Base-by-base conservation (phyloP, 2,113 vertebrate species). In the Ancistrus triradiatus region DNA sequence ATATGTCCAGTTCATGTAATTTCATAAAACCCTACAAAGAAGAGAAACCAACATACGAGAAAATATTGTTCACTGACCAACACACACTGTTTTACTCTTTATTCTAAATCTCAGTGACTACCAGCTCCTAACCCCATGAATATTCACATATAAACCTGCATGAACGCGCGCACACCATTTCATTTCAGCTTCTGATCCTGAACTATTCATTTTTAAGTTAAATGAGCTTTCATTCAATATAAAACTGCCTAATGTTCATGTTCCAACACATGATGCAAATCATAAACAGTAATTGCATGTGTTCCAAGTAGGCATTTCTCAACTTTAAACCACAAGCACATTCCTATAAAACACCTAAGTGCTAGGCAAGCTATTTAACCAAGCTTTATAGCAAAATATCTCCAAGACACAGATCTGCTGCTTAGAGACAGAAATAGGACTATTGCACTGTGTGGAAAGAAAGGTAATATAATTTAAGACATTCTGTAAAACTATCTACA, bases 261-360 rank as follows among this genome's bases (percentile, higher is more conserved):
- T 31, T 31, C 27, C 27, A 4, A 31, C 27, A n/a, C 13, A 15
- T 35, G 21, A 58, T 2, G 8, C 7, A 37, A 37, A 38, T 37
- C n/a, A 3, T 51, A 42, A 62, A 28, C 35, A 43, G 35, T 42
- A 51, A 59, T 53, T 64, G 15, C 35, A 63, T 35, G 47, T 35
- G 37, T 68, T 52, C 31, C 38, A 25, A 42, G 17, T 25, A n/a
- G 25, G 18, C 14, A 31, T 37, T 38, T 21, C 14, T 25, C 60
- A 40, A 15, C 15, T 37, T 43, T 2, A 56, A 21, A 13, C 27
- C n/a, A 2, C 40, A 28, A 38, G 9, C 19, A 52, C 44, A 38
- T 52, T 59, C 43, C 28, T 49, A 18, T 56, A 58, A 58, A 40
- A 58, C 22, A 48, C 40, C 18, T 33, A 57, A 69, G 25, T 13